phyloP scores from a whole-genome alignment of 2,888 invertebrate species.

The Leucoma salicis region DNA sequence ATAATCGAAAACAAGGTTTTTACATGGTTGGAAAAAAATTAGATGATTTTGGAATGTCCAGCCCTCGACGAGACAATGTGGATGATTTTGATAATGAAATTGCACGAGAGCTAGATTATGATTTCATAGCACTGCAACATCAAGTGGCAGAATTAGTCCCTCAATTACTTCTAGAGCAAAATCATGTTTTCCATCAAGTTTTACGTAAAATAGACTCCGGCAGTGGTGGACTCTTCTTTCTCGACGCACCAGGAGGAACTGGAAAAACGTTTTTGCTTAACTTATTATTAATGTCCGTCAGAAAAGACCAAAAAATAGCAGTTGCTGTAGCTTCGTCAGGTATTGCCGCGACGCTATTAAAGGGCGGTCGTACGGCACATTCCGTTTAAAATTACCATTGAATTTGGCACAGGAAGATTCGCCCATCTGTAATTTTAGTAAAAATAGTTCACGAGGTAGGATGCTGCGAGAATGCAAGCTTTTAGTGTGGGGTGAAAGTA shows the following conservation, averaged over 20 bases:
- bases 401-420: conserved; percentile 20
- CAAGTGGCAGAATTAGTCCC: conserved; percentile 17
- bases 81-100: neutral
- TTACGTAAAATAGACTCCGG: conserved; percentile 14
- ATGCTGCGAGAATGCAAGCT: conserved; percentile 18
- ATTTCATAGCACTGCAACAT: conserved; percentile 3
- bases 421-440: conserved; percentile 22
- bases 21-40: conserved; percentile 1
- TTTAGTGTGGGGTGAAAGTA: conserved; percentile 35
- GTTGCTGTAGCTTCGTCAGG: conserved; percentile 14
- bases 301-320: conserved; percentile 21
- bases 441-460: conserved; percentile 19
- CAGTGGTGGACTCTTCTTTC: conserved; percentile 16
- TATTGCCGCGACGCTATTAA: neutral
- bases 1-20: neutral
- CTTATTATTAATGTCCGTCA: conserved; percentile 16
- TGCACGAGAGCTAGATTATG: conserved; percentile 16
- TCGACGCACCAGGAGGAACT: conserved; percentile 19
- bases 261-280: conserved; percentile 15
- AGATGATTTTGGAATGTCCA: neutral
- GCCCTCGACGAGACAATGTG: neutral
- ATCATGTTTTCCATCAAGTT: conserved; percentile 12
- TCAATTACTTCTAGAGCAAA: conserved; percentile 17
- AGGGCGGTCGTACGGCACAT: conserved; percentile 8
- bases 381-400: conserved; percentile 4